Evolutionary conservation across 2,797 vertebrate species (phyloP).

Genomic region (Lutra lutra): DNA sequence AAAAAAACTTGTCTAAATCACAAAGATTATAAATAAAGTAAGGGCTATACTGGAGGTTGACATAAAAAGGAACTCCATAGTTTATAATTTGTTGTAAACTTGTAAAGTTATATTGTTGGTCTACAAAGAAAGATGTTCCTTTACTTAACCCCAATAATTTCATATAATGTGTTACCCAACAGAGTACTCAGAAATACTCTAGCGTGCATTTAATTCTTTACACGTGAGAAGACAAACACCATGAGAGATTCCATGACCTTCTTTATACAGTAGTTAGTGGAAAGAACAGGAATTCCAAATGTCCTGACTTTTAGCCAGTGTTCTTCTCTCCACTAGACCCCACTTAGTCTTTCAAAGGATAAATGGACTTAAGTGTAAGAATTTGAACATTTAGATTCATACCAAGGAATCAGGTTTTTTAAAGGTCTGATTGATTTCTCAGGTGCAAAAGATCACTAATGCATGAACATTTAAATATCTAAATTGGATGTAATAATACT

Average conservation of each 20-base stretch:
- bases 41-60: background rate
- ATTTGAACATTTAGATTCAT: constrained; percentile 31
- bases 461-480: constrained; percentile 66
- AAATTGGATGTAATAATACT: constrained; percentile 63
- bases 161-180: background rate
- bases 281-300: background rate
- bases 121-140: background rate
- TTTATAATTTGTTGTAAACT: background rate
- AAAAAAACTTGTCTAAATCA: constrained; percentile 7
- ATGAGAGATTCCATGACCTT: background rate
- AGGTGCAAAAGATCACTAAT: constrained; percentile 75
- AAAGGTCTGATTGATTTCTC: constrained; percentile 69
- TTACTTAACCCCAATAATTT: constrained; percentile 22
- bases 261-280: background rate
- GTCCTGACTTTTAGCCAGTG: background rate
- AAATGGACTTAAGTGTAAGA: background rate
- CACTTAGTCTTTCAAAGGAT: constrained; percentile 32
- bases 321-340: background rate
- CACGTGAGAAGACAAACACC: background rate
- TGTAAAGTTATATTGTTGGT: background rate
- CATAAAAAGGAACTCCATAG: background rate
- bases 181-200: background rate
- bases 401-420: constrained; percentile 25
- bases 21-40: background rate
- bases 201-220: background rate